Evolutionary conservation across 2,113 vertebrate species (phyloP), one percentile per base, ranked within the genome.

Genomic region (Mirounga angustirostris): DNA sequence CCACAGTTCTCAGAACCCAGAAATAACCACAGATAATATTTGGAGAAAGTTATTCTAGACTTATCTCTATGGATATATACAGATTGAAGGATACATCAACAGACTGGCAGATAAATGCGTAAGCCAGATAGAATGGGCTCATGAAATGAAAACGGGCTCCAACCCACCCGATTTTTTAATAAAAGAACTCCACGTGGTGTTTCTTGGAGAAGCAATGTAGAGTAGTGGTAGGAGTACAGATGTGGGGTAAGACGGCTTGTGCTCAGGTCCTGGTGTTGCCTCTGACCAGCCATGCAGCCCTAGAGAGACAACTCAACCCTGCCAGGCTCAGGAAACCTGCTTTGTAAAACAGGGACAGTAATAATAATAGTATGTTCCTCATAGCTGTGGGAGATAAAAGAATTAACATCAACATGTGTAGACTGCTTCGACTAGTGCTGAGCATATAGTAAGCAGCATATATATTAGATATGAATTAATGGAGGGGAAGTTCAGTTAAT

Each of bases 381-480:
- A 9, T 4, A 3, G 7, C 21, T 6, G 13, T 16, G 46, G 46
- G 12, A 58, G 52, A 1, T 26, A 8, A 13, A 54, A 52, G 7
- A 36, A 11, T 28, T 22, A 14, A 7, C 7, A n/a, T 4, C 14
- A 18, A 28, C 12, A 1, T 1, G 6, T 4, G 16, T 1, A 76
- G 36, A 22, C 5, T 3, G 0, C n/a, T 19, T 52, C n/a, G 5
- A 11, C 1, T 0, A 50, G 58, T 4, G 11, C 61, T 19, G 7
- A 12, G 43, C 2, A 14, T 0, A 22, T 0, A 10, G 9, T 2
- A 33, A 24, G 12, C 46, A 19, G n/a, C 4, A 0, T 2, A 9
- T 3, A 3, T 2, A 0, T 54, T 24, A 46, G 63, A 43, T 7
- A 21, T 1, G 14, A 50, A 5, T 22, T 40, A 22, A 71, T 4